Evolutionary conservation across 2,797 vertebrate genomes (phyloP).

Genomic region (Xerus rutilus): DNA sequence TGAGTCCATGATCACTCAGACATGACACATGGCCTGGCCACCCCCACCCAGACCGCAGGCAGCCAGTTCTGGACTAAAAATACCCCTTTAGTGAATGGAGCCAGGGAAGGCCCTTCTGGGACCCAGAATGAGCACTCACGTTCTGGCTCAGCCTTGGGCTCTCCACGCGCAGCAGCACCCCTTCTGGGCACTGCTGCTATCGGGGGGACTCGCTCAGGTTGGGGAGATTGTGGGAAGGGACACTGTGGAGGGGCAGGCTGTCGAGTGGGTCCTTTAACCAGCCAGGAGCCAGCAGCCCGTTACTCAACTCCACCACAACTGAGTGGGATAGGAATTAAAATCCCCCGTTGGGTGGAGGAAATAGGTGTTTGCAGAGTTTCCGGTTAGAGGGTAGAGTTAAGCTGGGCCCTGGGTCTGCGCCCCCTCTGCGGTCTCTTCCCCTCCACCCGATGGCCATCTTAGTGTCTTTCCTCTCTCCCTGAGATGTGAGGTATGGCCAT

Average conservation of each 20-base stretch:
- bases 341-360: neutral
- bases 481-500: neutral
- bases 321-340: neutral
- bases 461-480: neutral
- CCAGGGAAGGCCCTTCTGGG: constrained; percentile 11
- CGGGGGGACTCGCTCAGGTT: neutral
- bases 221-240: too few relatives aligned
- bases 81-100: constrained; percentile 73
- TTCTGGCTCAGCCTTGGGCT: constrained; percentile 23
- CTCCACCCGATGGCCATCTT: neutral
- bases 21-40: constrained; percentile 70
- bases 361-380: constrained; percentile 2
- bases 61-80: constrained; percentile 72
- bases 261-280: neutral
- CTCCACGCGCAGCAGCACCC: neutral
- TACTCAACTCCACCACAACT: neutral
- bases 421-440: neutral
- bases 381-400: neutral
- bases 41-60: constrained; percentile 38
- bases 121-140: constrained; percentile 47
- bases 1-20: constrained; percentile 73
- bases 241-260: accelerated
- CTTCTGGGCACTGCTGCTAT: neutral
- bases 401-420: neutral
- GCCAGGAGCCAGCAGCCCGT: neutral